A percentile compares a stretch with the other conserved stretches of the same genome.
Conservation (phyloP, 2,888 invertebrate species). For the Alloscopus bannaensis region DNA sequence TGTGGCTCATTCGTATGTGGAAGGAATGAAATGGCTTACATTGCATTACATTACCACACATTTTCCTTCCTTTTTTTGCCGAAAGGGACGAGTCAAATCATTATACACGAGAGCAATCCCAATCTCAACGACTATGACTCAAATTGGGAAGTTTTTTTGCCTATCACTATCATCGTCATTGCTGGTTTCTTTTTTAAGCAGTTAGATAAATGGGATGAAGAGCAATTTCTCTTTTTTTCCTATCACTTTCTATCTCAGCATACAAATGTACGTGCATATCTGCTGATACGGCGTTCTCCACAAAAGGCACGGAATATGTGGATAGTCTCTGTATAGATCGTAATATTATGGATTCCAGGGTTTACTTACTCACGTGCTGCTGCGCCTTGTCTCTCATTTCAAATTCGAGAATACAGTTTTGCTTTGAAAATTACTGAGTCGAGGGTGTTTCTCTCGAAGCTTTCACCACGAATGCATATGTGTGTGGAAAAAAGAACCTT, state of each 20-base stretch:
- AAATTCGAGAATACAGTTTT: neutral
- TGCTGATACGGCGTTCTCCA: neutral
- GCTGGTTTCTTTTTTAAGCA: neutral
- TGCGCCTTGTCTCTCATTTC: neutral
- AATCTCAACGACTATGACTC: constrained; percentile 44
- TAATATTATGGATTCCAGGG: constrained; percentile 2
- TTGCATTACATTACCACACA: constrained; percentile 52
- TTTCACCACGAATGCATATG: too few relatives aligned
- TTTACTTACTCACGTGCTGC: constrained; percentile 6
- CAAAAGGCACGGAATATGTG: neutral
- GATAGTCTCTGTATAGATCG: neutral
- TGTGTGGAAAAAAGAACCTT: too few relatives aligned
- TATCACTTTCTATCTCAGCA: neutral
- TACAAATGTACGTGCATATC: neutral
- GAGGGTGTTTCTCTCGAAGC: too few relatives aligned
- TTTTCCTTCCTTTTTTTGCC: too few relatives aligned
- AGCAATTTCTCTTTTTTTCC: constrained; percentile 12
- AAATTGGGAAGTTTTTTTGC: constrained; percentile 3
- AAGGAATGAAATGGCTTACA: constrained; percentile 36
- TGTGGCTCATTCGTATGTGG: constrained; percentile 1
- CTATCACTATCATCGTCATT: constrained; percentile 25
- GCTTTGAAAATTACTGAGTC: constrained; percentile 20
- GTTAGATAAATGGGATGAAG: constrained; percentile 17
- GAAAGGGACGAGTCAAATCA: constrained; percentile 51
- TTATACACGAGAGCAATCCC: constrained; percentile 45